Conservation (phyloP, 1,140 invertebrate species). For the Meteorus sp. region DNA sequence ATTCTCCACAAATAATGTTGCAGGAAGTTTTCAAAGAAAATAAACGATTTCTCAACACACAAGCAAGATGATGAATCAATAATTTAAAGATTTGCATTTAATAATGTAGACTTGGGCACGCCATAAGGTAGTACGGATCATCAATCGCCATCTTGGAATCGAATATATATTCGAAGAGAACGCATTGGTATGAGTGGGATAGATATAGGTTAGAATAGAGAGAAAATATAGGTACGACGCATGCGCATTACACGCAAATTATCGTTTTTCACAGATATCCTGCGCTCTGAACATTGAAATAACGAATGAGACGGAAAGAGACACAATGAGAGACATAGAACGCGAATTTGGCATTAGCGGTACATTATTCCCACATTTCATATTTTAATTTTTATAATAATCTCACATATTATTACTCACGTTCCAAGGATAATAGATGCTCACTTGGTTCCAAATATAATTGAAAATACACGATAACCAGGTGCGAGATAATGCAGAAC, state of each 20-base stretch:
- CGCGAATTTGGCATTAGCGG: not conserved
- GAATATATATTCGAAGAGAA: slow-evolving; percentile 18
- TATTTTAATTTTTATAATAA: slow-evolving; percentile 12
- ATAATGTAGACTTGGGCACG: slow-evolving; percentile 25
- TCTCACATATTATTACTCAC: slow-evolving; percentile 39
- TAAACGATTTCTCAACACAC: not conserved
- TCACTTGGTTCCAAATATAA: slow-evolving; percentile 42
- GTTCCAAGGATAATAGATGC: slow-evolving; percentile 34
- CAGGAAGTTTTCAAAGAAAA: not conserved
- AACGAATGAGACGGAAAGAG: not conserved
- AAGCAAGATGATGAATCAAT: not conserved
- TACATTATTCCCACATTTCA: too few species aligned
- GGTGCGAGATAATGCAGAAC: slow-evolving; percentile 38
- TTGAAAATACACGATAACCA: slow-evolving; percentile 38
- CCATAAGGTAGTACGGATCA: slow-evolving; percentile 44
- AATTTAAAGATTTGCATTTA: not conserved
- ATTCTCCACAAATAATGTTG: not conserved
- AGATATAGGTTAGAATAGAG: slow-evolving; percentile 35
- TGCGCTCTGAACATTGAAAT: not conserved
- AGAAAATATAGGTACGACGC: slow-evolving; percentile 30
- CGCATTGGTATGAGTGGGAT: slow-evolving; percentile 26
- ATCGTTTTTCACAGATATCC: not conserved
- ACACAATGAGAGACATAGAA: not conserved
- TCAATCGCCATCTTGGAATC: slow-evolving; percentile 50
- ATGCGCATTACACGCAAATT: slow-evolving; percentile 35